These are phyloP conservation scores for Campoletis raptor DNA, from an alignment of 2,888 invertebrate genomes.

Conservation along the genomic window DNA sequence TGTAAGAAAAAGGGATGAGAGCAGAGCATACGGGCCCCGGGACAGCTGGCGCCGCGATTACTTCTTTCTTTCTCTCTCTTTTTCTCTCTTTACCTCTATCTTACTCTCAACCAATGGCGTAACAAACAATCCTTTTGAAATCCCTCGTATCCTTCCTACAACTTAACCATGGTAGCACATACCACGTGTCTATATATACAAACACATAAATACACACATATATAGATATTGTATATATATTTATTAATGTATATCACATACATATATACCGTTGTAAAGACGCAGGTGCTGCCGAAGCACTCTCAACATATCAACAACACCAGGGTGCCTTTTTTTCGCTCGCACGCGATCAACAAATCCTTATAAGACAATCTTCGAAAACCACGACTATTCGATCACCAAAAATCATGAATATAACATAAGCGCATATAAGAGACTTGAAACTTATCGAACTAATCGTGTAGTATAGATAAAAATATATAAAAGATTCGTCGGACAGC, in stretches of 20 bases:
- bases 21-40: constrained; percentile 64
- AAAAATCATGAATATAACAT: not conserved
- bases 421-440: not conserved
- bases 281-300: constrained; percentile 63
- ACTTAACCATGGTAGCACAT: constrained; percentile 54
- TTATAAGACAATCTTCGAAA: constrained; percentile 30
- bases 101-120: constrained; percentile 60
- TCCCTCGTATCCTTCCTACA: constrained; percentile 50
- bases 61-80: constrained; percentile 44
- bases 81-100: constrained; percentile 32
- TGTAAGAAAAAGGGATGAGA: constrained; percentile 48
- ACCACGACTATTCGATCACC: not conserved
- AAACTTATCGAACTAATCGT: not conserved
- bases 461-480: not conserved
- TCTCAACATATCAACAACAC: constrained; percentile 49
- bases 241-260: constrained; percentile 2
- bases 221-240: not conserved
- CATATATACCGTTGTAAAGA: constrained; percentile 54
- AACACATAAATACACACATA: not conserved
- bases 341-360: constrained; percentile 38
- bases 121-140: constrained; percentile 61
- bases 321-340: constrained; percentile 23
- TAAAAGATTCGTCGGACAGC: not conserved
- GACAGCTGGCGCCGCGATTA: constrained; percentile 72
- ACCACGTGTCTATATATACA: constrained; percentile 7